These are phyloP conservation scores for Odontesthes bonariensis DNA, from an alignment of 2,113 vertebrate genomes.

Conservation along the genomic window DNA sequence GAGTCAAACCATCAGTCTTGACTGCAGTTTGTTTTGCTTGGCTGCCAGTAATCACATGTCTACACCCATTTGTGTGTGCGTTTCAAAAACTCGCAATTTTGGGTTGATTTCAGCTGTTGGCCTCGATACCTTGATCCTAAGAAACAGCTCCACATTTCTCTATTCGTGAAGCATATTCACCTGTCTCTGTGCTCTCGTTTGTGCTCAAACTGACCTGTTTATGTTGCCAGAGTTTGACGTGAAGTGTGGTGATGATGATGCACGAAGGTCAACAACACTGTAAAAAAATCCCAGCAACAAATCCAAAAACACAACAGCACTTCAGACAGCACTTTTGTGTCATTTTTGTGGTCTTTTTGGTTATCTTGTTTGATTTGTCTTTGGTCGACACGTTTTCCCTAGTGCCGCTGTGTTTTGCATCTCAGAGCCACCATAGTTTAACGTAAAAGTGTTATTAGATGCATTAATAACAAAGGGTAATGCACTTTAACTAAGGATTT, in stretches of 20 bases:
- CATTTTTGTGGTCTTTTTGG: no score
- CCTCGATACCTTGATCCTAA: conserved; percentile 3
- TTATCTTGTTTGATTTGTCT: no score
- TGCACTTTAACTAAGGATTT: no score
- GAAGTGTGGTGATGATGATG: not conserved
- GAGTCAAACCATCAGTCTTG: conserved; percentile 8
- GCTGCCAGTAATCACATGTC: conserved; percentile 22
- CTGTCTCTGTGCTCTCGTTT: conserved; percentile 16
- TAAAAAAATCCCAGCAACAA: not conserved
- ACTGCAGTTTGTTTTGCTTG: conserved; percentile 37
- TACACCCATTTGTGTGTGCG: conserved; percentile 12
- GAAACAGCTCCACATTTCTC: not conserved
- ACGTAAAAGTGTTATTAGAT: no score
- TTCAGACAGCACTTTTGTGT: no score
- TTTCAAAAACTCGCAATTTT: conserved; percentile 11
- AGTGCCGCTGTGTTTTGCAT: no score
- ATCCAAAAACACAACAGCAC: no score
- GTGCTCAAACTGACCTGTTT: not conserved
- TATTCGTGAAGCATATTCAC: conserved; percentile 13
- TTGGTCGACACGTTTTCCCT: no score
- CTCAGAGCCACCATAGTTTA: no score
- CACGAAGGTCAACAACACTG: not conserved
- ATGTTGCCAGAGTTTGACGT: not conserved
- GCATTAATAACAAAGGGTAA: no score
- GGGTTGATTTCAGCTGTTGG: conserved; percentile 9